Evolutionary conservation across 2,113 vertebrate species (phyloP).

Genomic region (Empidonax alnorum): DNA sequence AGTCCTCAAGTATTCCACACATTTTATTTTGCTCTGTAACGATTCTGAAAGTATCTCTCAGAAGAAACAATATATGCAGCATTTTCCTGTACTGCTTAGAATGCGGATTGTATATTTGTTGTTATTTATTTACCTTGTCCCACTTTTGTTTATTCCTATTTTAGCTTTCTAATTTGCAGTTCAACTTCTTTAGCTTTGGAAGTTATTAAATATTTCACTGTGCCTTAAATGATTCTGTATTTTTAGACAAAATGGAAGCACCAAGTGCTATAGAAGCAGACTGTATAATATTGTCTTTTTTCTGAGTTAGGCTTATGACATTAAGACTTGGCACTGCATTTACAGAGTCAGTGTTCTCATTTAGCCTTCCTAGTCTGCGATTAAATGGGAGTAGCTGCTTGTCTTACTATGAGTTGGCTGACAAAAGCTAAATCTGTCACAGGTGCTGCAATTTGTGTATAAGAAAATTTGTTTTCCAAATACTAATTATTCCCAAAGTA

Average conservation of each 20-base stretch:
- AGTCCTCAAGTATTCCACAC: neutral
- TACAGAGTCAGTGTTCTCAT: conserved; percentile 46
- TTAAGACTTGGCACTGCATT: conserved; percentile 32
- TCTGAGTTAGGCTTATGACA: conserved; percentile 30
- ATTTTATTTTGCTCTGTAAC: neutral
- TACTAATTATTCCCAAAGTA: conserved; percentile 70
- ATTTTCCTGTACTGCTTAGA: neutral
- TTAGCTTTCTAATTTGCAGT: conserved; percentile 45
- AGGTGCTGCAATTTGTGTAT: conserved; percentile 70
- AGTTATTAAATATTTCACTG: conserved; percentile 7
- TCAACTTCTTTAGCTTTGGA: conserved; percentile 17
- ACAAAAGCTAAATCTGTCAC: conserved; percentile 68
- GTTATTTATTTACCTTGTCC: conserved; percentile 12
- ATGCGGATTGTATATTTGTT: neutral
- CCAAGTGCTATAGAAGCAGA: neutral
- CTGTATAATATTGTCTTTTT: neutral
- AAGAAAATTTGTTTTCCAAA: conserved; percentile 71
- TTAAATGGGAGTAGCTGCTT: conserved; percentile 64
- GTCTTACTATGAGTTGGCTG: conserved; percentile 42
- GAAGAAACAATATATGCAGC: neutral
- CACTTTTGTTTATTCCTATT: conserved; percentile 24
- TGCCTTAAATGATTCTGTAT: neutral
- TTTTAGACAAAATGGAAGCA: conserved; percentile 35
- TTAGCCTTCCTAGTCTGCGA: conserved; percentile 43
- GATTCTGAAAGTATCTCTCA: neutral